A percentile compares a stretch with the other conserved stretches of the same genome.
These are phyloP conservation scores for Bombus pyrosoma DNA, from an alignment of 1,140 invertebrate genomes.

Conservation along the genomic window DNA sequence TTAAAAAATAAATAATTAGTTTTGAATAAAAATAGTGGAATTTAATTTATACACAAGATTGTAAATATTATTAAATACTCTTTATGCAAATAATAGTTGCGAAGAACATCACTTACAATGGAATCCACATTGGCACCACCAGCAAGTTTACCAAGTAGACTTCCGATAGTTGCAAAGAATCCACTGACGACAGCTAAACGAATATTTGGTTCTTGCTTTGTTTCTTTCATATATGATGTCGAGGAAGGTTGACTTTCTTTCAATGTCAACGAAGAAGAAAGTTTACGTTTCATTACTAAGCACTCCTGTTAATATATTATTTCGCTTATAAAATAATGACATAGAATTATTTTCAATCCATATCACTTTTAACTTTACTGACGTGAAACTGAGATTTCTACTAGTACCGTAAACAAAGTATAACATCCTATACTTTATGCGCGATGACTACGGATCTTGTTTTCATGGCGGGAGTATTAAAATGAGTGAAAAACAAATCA, in stretches of 20 bases:
- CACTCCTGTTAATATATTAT: no score
- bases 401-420: not conserved
- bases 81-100: not conserved
- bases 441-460: not conserved
- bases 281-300: conserved; percentile 15
- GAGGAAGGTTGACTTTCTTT: not conserved
- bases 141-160: conserved; percentile 78
- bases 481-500: not conserved
- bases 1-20: not conserved
- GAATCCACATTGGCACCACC: conserved; percentile 62
- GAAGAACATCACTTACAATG: conserved; percentile 66
- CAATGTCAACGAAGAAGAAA: not conserved
- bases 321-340: no score
- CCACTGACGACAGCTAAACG: conserved; percentile 71
- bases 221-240: not conserved
- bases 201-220: conserved; percentile 32
- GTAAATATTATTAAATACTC: not conserved
- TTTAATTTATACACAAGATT: not conserved
- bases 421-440: conserved; percentile 3
- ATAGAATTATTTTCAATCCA: not conserved
- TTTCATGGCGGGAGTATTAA: conserved; percentile 27
- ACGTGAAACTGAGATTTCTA: not conserved
- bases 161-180: conserved; percentile 74
- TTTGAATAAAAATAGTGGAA: not conserved
- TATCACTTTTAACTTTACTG: not conserved